Conservation (phyloP, 37 sponge, comb jelly and placozoan species). For the Mnemiopsis leidyi region DNA sequence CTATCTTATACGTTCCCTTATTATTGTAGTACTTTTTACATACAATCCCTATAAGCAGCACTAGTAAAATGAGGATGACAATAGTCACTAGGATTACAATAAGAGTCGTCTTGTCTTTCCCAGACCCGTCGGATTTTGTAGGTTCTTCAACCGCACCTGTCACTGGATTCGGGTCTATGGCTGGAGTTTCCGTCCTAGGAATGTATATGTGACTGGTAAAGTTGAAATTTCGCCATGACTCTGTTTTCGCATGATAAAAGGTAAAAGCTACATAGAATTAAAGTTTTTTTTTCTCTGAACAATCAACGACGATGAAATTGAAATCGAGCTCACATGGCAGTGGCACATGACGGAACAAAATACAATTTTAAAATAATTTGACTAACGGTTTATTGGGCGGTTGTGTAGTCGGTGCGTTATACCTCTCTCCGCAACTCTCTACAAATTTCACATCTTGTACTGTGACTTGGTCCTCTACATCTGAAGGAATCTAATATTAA, state of each 20-base stretch:
- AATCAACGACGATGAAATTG: too few species aligned
- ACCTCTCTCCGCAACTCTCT: background rate
- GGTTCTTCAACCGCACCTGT: background rate
- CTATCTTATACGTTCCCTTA: background rate
- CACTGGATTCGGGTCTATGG: background rate
- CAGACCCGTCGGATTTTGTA: background rate
- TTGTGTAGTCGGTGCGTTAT: background rate
- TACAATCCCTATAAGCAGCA: background rate
- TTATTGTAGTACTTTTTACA: background rate
- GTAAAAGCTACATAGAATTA: too few species aligned
- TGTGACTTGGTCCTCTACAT: background rate
- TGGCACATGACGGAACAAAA: too few species aligned
- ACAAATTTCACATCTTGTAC: background rate
- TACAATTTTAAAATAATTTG: too few species aligned
- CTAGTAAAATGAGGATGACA: conserved; percentile 12
- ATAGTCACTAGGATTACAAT: background rate
- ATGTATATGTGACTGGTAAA: too few species aligned
- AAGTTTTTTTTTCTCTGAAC: too few species aligned
- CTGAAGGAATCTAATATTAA: too few species aligned
- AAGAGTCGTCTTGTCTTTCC: background rate
- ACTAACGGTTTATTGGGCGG: background rate
- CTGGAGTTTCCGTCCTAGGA: background rate
- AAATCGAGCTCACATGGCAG: too few species aligned
- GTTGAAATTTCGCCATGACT: too few species aligned
- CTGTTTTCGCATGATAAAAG: too few species aligned